Conservation (phyloP, 2,888 invertebrate species). For the Oegoconia quadripuncta region DNA sequence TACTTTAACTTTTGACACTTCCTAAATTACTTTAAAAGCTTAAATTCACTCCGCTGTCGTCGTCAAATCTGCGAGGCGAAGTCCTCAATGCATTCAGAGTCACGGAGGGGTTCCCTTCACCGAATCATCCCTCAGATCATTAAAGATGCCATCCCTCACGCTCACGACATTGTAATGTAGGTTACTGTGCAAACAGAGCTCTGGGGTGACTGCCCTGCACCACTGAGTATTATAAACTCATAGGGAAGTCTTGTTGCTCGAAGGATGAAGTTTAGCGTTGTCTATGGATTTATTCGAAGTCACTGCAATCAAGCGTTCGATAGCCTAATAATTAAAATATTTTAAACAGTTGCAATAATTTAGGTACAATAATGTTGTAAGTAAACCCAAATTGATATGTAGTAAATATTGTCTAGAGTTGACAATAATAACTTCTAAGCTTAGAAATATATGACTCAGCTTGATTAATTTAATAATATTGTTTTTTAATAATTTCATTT, state of each 20-base stretch:
- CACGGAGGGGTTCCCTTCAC: slow-evolving; percentile 65
- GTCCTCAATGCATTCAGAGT: slow-evolving; percentile 65
- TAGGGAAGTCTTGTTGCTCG: slow-evolving; percentile 29
- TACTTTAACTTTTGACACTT: slow-evolving; percentile 41
- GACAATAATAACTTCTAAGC: too few relatives aligned
- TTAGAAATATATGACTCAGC: too few relatives aligned
- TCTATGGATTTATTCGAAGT: too few relatives aligned
- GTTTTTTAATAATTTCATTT: too few relatives aligned
- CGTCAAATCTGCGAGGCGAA: slow-evolving; percentile 40
- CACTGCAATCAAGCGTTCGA: too few relatives aligned
- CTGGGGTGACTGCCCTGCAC: slow-evolving; percentile 57
- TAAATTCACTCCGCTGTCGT: slow-evolving; percentile 40
- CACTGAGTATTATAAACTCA: slow-evolving; percentile 5
- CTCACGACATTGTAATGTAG: slow-evolving; percentile 66
- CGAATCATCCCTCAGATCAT: slow-evolving; percentile 67
- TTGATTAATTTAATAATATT: too few relatives aligned
- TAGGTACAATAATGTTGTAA: too few relatives aligned
- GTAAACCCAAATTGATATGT: too few relatives aligned
- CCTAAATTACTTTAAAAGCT: slow-evolving; percentile 40
- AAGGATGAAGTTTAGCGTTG: slow-evolving; percentile 39
- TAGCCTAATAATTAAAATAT: too few relatives aligned
- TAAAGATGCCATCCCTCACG: slow-evolving; percentile 74
- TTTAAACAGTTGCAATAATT: too few relatives aligned
- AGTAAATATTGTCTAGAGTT: too few relatives aligned
- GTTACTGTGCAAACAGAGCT: slow-evolving; percentile 75